A percentile compares a stretch with the other conserved stretches of the same genome.
Evolutionary conservation across 2,888 invertebrate species (phyloP).

Genomic region (Zeuzera pyrina): DNA sequence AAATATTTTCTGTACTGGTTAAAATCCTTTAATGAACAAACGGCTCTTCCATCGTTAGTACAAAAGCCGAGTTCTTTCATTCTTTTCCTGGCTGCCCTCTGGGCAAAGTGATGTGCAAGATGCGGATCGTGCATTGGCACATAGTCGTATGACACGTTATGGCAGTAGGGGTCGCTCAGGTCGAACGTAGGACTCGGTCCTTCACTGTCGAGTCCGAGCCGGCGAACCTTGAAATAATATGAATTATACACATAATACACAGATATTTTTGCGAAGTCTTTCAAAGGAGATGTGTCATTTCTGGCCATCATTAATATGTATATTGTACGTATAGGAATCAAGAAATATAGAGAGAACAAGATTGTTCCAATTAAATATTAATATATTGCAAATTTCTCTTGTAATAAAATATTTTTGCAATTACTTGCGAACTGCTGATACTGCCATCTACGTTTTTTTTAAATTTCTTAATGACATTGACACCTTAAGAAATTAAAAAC

Average conservation of each 20-base stretch:
- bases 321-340: too few relatives aligned
- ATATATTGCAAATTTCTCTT: too few relatives aligned
- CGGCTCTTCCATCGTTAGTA: conserved; percentile 72
- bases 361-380: too few relatives aligned
- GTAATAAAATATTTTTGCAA: too few relatives aligned
- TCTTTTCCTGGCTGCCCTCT: conserved; percentile 39
- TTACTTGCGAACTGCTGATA: too few relatives aligned
- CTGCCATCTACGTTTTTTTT: too few relatives aligned
- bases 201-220: conserved; percentile 42
- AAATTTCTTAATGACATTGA: too few relatives aligned
- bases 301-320: too few relatives aligned
- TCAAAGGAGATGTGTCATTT: too few relatives aligned
- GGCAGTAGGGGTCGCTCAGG: conserved; percentile 58
- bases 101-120: conserved; percentile 64
- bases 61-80: conserved; percentile 70
- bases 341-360: too few relatives aligned
- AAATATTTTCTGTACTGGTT: conserved; percentile 76
- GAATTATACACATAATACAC: neutral
- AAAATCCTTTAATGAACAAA: conserved; percentile 76
- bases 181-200: conserved; percentile 48
- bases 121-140: conserved; percentile 74
- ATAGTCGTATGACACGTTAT: conserved; percentile 65
- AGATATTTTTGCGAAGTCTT: conserved; percentile 6
- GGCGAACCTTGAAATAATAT: conserved; percentile 37
- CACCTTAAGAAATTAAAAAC: too few relatives aligned